Evolutionary conservation across 2,888 invertebrate genomes (phyloP).

Genomic region (Amiota minor): DNA sequence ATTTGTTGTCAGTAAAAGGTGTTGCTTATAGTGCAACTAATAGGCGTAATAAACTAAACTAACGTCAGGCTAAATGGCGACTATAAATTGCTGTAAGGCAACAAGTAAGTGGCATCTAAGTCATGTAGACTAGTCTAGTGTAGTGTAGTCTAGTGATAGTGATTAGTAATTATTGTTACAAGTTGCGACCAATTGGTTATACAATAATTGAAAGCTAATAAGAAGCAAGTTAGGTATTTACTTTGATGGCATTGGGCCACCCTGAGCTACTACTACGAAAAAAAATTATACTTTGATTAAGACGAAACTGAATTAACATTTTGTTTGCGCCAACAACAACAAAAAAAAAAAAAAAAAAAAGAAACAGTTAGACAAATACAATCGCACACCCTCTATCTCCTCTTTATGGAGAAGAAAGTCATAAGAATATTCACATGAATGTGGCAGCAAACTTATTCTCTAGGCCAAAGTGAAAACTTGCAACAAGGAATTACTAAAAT

Average conservation of each 20-base stretch:
- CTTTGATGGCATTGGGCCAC: not conserved
- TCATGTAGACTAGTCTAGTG: too few relatives aligned
- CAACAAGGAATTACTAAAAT: too few relatives aligned
- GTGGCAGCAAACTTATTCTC: too few relatives aligned
- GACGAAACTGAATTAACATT: not conserved
- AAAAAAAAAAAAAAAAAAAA: not conserved
- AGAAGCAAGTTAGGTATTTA: not conserved
- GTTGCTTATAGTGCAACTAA: constrained; percentile 68
- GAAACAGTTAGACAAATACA: too few relatives aligned
- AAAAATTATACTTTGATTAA: not conserved
- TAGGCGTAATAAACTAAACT: constrained; percentile 65
- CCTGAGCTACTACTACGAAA: too few relatives aligned
- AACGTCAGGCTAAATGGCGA: constrained; percentile 28
- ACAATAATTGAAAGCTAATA: constrained; percentile 15
- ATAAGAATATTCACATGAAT: too few relatives aligned
- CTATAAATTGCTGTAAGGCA: not conserved
- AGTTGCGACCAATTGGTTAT: not conserved
- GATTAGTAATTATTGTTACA: not conserved
- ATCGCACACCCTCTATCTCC: not conserved
- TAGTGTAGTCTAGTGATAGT: not conserved
- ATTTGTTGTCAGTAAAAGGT: constrained; percentile 67
- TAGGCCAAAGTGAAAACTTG: too few relatives aligned
- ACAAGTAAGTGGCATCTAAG: not conserved
- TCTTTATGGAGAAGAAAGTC: too few relatives aligned
- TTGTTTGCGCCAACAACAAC: not conserved